Evolutionary conservation across 1,140 invertebrate species (phyloP).

Genomic region (Xylocopa sonorina): DNA sequence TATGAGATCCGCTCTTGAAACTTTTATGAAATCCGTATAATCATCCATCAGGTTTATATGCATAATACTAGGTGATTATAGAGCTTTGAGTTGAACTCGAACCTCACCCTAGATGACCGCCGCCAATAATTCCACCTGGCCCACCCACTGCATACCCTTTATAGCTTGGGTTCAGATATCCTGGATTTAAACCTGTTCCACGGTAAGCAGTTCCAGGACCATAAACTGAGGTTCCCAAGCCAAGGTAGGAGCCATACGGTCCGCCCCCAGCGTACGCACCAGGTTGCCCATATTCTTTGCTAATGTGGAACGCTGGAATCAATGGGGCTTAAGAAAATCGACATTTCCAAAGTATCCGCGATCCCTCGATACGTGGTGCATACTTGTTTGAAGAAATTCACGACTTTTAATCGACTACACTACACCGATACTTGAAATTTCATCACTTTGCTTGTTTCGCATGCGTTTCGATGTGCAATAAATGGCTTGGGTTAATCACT

Average conservation of each 20-base stretch:
- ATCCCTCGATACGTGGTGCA: not conserved
- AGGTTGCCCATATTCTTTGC: slow-evolving; percentile 63
- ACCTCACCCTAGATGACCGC: slow-evolving; percentile 64
- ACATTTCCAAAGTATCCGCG: not conserved
- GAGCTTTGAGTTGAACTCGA: not conserved
- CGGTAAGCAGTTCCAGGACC: slow-evolving; percentile 55
- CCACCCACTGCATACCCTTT: slow-evolving; percentile 51
- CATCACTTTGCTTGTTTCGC: too few species aligned
- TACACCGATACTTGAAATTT: not conserved
- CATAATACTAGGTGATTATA: not conserved
- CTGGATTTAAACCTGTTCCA: slow-evolving; percentile 49
- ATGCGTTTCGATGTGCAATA: too few species aligned
- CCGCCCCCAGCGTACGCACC: slow-evolving; percentile 50
- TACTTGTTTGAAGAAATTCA: not conserved
- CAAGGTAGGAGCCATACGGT: slow-evolving; percentile 58
- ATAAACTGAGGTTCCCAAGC: slow-evolving; percentile 56
- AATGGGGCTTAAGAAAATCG: slow-evolving; percentile 33
- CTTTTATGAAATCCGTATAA: too few species aligned
- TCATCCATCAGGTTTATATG: too few species aligned
- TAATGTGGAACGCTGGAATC: slow-evolving; percentile 66
- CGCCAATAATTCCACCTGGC: slow-evolving; percentile 55
- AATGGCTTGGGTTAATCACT: too few species aligned
- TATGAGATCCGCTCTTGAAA: too few species aligned
- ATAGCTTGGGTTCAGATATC: slow-evolving; percentile 47
- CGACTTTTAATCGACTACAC: not conserved